Base-by-base conservation (phyloP, 2,797 vertebrate species). In the Ambastaia sidthimunki region DNA sequence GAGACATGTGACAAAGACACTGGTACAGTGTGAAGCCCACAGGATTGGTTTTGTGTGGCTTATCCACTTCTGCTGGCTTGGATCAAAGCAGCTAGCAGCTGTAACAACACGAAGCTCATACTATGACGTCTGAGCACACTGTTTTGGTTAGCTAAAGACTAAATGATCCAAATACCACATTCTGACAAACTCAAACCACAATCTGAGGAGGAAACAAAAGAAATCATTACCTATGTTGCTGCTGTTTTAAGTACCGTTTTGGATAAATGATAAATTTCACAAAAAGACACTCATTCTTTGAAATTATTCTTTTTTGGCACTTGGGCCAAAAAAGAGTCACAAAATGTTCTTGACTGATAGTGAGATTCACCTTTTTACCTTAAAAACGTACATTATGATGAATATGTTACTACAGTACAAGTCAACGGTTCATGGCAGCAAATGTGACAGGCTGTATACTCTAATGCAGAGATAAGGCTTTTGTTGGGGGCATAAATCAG, bases 401-500 rank as follows among this genome's bases (percentile, higher is more conserved):
- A 10, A 63, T 37, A 7, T 62, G 50, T 52, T 50, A 52, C 50
- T 52, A 52, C 7, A 7, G 18, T 31, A 31, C 59, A 16, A 62
- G 12, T 62, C 23, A 31, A 31, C 28, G 13, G 13, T 28, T 62
- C 4, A 62, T 62, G 15, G 11, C 15, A 60, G 57, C 13, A 62
- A 6, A 19, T 31, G 59, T 62, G 59, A 23, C n/a, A 21, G 19
- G 19, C 3, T 1, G 16, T 34, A 1, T 28, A 18, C 28, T 37
- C 60, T 63, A 63, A 63, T 34, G 16, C 9, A n/a, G 16, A 28
- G 15, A 34, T 63, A 63, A 63, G 18, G 7, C 3, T 63, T 16
- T 63, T 63, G 60, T 63, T 23, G n/a, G 9, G 16, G 31, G 18
- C 31, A 63, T 34, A 63, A 63, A 63, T 63, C 28, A n/a, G 60